Evolutionary conservation across 2,797 vertebrate genomes (phyloP).

Genomic region (Dallia pectoralis): DNA sequence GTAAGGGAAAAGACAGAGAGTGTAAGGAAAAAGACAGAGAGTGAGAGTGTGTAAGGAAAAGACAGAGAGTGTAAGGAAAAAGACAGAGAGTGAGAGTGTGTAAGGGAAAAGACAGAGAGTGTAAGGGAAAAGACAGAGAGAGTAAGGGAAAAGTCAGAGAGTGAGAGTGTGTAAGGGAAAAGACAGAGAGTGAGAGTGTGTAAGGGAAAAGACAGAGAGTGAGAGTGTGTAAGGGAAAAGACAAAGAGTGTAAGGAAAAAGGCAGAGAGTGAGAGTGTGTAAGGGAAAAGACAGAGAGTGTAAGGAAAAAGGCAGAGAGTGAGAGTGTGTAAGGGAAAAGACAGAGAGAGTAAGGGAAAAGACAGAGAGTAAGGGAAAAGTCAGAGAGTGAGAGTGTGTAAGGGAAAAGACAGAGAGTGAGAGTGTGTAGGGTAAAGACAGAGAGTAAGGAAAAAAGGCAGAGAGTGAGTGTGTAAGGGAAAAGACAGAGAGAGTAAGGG

Average conservation of each 20-base stretch:
- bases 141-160: background rate
- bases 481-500: too few species aligned
- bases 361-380: background rate
- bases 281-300: too few species aligned
- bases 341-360: too few species aligned
- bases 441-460: background rate
- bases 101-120: background rate
- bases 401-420: background rate
- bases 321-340: background rate
- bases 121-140: too few species aligned
- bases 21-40: too few species aligned
- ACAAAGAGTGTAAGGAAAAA: background rate
- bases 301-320: too few species aligned
- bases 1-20: background rate
- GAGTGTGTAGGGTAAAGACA: too few species aligned
- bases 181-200: background rate
- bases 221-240: too few species aligned
- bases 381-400: background rate
- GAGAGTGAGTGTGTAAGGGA: background rate
- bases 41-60: too few species aligned
- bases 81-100: too few species aligned
- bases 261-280: too few species aligned
- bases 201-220: background rate
- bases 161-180: background rate
- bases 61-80: background rate